A percentile compares a stretch with the other conserved stretches of the same genome.
Conservation (phyloP, 2,888 invertebrate species). For the Clanis bilineata region DNA sequence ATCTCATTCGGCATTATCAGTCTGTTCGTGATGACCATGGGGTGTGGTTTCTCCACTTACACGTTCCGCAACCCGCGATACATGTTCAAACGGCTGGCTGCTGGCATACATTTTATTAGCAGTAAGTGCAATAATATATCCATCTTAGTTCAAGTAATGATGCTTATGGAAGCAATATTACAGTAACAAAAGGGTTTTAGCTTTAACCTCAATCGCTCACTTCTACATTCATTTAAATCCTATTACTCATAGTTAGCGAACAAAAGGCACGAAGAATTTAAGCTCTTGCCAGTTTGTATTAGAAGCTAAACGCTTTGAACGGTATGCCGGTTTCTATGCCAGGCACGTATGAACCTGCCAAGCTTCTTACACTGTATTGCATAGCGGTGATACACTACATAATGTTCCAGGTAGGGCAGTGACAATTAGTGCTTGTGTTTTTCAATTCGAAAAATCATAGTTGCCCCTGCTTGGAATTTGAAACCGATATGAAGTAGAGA, state of each 20-base stretch:
- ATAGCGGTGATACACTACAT: too few relatives aligned
- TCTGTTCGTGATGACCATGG: constrained; percentile 90
- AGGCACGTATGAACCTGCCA: neutral
- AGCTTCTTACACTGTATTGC: neutral
- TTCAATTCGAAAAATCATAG: too few relatives aligned
- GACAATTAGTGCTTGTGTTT: too few relatives aligned
- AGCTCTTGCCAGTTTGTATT: neutral
- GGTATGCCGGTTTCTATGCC: neutral
- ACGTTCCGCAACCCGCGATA: constrained; percentile 92
- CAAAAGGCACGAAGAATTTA: constrained; percentile 1
- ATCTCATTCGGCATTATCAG: constrained; percentile 93
- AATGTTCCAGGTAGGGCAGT: too few relatives aligned
- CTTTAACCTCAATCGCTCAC: neutral
- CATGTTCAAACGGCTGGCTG: constrained; percentile 93
- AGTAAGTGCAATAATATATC: constrained; percentile 85
- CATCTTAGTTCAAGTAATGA: too few relatives aligned
- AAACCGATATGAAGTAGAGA: too few relatives aligned
- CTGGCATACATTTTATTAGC: constrained; percentile 91
- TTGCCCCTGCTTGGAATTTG: too few relatives aligned
- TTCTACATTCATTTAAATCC: neutral
- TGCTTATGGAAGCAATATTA: neutral
- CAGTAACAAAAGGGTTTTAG: neutral
- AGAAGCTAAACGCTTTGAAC: neutral
- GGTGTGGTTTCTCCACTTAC: constrained; percentile 91
- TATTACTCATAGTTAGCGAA: neutral